Base-by-base conservation (phyloP, 1,140 invertebrate genomes). In the Sinonovacula constricta region DNA sequence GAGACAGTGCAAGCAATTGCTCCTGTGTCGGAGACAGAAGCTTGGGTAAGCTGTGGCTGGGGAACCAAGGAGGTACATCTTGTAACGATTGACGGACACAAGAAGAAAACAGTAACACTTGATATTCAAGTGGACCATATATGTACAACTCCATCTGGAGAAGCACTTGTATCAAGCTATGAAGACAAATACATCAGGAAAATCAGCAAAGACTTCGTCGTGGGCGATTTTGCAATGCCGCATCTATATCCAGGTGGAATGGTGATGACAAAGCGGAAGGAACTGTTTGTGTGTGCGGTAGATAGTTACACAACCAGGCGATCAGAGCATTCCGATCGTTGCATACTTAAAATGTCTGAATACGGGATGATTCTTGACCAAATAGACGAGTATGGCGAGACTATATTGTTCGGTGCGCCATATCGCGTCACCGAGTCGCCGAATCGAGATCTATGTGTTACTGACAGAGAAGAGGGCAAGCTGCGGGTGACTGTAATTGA, bases 61-160 rank as follows among this genome's bases (percentile, higher is more conserved):
- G 83, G 83, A 12, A 81, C 76, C 3, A 82, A 79, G 49, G 66
- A 84, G 36, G 80, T 84, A 33, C 62, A 81, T 30, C 66, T 84
- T 14, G 82, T 70, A 54, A 65, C 79, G 3, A 81, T 74, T 34
- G 74, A 79, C 14, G 83, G 83, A 2, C 71, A 81, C 18, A 81
- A 81, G 60, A 60, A 76, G 26, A 80, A 74, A 2, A 80, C 79
- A 22, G 67, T 77, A 18, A 79, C 76, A 24, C 36, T 84, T 30
- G 81, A 82, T 24, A 81, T 84, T 62, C 83, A 84, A 34, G 76
- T 84, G 14, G 83, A 84, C 49, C 81, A 84, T 36, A 79, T 84
- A 15, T 62, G 75, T 36, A 67, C 69, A 4, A 79, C 66, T 15
- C 77, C 80, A 3, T 62, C 68, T 34, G 83, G 83, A 7, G 81